These are phyloP conservation scores for Ischnus inquisitorius DNA, from an alignment of 2,888 invertebrate species.

Conservation along the genomic window DNA sequence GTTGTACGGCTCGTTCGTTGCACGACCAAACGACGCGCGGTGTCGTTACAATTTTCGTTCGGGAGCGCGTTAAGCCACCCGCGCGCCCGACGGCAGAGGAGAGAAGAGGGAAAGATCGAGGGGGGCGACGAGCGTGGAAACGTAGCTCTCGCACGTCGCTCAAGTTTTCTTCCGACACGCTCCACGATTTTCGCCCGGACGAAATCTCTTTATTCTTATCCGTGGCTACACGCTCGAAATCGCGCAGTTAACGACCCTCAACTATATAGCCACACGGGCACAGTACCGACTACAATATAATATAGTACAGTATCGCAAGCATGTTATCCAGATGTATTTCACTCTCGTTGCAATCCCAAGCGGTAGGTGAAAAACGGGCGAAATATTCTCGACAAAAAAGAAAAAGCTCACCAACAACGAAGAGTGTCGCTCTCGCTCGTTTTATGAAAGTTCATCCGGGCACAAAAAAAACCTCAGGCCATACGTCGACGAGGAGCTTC, in stretches of 20 bases:
- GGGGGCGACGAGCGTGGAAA: background rate
- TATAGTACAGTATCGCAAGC: conserved; percentile 23
- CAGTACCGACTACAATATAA: conserved; percentile 21
- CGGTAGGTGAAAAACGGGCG: background rate
- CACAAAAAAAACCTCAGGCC: too few species aligned
- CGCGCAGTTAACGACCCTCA: conserved; percentile 52
- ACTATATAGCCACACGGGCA: conserved; percentile 14
- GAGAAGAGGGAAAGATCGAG: background rate
- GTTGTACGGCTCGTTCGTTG: conserved; percentile 44
- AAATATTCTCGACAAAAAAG: background rate
- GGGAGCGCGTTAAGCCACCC: conserved; percentile 67
- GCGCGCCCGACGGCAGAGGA: background rate
- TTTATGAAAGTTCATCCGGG: background rate
- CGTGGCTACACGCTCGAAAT: conserved; percentile 54
- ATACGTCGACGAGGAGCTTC: too few species aligned
- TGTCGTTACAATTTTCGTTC: conserved; percentile 61
- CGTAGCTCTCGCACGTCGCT: conserved; percentile 17
- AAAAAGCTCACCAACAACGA: background rate
- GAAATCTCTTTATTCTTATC: conserved; percentile 52
- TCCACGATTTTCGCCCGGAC: conserved; percentile 45
- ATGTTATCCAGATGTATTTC: background rate
- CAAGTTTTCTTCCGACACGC: conserved; percentile 53
- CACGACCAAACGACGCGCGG: conserved; percentile 54
- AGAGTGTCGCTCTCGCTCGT: background rate
- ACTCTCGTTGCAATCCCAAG: conserved; percentile 14